Evolutionary conservation across 2,797 vertebrate genomes (phyloP), one percentile per base, ranked within the genome.

Genomic region (Sebastes steindachneri): DNA sequence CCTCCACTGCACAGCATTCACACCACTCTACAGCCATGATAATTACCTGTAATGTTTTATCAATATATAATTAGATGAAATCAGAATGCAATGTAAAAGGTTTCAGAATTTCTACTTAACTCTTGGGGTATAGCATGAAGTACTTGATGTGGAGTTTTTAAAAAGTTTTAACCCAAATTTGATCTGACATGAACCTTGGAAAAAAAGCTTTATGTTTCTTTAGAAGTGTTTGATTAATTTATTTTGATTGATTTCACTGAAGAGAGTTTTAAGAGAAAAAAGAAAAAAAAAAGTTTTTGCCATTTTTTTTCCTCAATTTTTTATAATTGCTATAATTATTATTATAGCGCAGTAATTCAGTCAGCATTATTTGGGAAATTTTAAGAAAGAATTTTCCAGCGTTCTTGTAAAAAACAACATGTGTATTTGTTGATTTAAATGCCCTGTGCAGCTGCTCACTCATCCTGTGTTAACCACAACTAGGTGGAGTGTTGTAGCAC

Each of bases 391-490:
- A 14, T 75, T 85, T 66, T 64, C 7, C 19, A 35, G 25, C 1
- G 6, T 57, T 86, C 4, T 60, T 66, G 7, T 54, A 3, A 59
- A 75, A 45, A 81, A 41, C 9, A 65, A 19, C 3, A 2, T 3
- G 9, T 26, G 2, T 10, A 71, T 41, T 65, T 75, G 63, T 23
- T 58, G 25, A 83, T 91, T 94, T 94, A 94, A 95, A 94, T 86
- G 80, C 58, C 83, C 69, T 54, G 5, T 17, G 29, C 80, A 74
- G 80, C 68, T 81, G 74, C 45, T 82, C 70, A 55, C 73, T 85
- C 86, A 83, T 89, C 83, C 88, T 86, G 84, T 85, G 83, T 80
- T 84, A 89, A 94, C 92, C 92, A 55, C 89, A 90, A 29, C 19
- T 5, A 28, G 73, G 79, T 76, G 76, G 65, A 65, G 82, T 54